phyloP scores from a whole-genome alignment of 2,888 invertebrate genomes.

The Sepiola atlantica region DNA sequence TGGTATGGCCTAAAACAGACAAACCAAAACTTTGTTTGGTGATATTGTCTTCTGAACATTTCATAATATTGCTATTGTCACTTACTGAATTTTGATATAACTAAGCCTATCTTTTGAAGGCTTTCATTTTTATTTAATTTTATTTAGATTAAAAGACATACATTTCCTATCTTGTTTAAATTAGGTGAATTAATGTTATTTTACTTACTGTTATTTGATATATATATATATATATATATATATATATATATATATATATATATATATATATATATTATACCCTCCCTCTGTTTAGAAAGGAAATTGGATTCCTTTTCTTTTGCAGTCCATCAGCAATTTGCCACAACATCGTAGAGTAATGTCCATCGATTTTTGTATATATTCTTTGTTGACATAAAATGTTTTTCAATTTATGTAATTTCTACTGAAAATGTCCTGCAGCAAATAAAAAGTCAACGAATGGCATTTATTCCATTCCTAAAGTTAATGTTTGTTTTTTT shows the following conservation, averaged over 20 bases:
- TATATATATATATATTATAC: not conserved
- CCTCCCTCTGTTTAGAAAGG: not conserved
- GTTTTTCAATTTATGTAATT: not conserved
- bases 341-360: not conserved
- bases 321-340: not conserved
- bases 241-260: too few relatives aligned
- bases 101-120: too few relatives aligned
- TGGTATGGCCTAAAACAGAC: too few relatives aligned
- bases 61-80: too few relatives aligned
- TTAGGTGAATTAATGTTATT: not conserved
- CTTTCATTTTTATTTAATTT: not conserved
- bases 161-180: not conserved
- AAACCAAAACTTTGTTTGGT: too few relatives aligned
- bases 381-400: not conserved
- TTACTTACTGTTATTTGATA: not conserved
- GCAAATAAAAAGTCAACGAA: not conserved
- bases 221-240: too few relatives aligned
- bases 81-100: too few relatives aligned
- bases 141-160: not conserved
- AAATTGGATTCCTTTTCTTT: not conserved
- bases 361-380: not conserved
- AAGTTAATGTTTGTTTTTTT: not conserved
- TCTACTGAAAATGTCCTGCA: not conserved
- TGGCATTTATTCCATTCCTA: not conserved
- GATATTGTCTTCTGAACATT: too few relatives aligned